A percentile compares a stretch with the other conserved stretches of the same genome.
phyloP scores from a whole-genome alignment of 2,797 vertebrate species.

The Macroramphosus scolopax region DNA sequence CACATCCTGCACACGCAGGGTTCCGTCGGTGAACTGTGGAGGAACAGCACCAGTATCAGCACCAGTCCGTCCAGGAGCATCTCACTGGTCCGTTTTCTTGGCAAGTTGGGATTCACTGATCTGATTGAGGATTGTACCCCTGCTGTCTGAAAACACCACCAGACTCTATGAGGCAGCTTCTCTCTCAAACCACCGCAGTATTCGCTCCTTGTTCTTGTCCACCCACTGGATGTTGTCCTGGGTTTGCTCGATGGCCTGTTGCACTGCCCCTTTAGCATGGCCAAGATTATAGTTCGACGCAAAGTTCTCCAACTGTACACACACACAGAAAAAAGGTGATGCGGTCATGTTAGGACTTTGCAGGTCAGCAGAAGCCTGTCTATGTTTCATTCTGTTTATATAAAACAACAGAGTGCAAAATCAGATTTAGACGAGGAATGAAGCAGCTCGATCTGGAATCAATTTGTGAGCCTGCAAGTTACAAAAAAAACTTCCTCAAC shows the following conservation, averaged over 20 bases:
- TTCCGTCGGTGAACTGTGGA: too few relatives aligned
- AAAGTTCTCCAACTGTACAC: slow-evolving; percentile 79
- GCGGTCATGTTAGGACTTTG: too few relatives aligned
- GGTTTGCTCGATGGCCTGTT: slow-evolving; percentile 86
- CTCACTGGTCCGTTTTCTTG: background rate
- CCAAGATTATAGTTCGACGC: slow-evolving; percentile 45
- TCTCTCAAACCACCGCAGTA: slow-evolving; percentile 81
- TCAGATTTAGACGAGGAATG: too few relatives aligned
- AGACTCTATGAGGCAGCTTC: slow-evolving; percentile 14
- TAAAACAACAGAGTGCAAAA: too few relatives aligned
- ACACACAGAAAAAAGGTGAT: slow-evolving; percentile 16
- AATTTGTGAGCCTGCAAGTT: too few relatives aligned
- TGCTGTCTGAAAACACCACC: background rate
- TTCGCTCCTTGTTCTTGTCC: slow-evolving; percentile 63
- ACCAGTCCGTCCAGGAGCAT: too few relatives aligned
- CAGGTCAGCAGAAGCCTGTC: too few relatives aligned
- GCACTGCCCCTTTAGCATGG: slow-evolving; percentile 43
- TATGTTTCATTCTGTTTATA: too few relatives aligned
- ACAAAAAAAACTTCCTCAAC: too few relatives aligned
- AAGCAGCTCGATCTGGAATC: too few relatives aligned
- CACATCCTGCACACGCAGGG: background rate
- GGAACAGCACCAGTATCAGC: too few relatives aligned
- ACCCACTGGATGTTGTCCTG: slow-evolving; percentile 90
- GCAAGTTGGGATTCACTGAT: background rate
- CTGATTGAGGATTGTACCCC: too few relatives aligned